These are phyloP conservation scores for Pomacea maculata DNA, from an alignment of 1,140 invertebrate genomes.

Conservation along the genomic window DNA sequence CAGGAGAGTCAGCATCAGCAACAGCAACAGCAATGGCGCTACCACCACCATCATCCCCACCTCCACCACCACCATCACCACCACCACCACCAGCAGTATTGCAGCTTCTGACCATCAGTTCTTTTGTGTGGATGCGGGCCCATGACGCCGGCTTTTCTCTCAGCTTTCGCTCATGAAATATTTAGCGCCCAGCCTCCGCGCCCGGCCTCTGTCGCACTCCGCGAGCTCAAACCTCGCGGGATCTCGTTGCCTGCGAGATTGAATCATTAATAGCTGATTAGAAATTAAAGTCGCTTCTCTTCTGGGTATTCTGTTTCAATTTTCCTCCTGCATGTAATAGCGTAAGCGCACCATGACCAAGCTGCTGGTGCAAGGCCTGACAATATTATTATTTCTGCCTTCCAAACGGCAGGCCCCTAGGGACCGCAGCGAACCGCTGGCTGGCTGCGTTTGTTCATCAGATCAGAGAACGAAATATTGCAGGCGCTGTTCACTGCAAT, in stretches of 20 bases:
- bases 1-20: too few species aligned
- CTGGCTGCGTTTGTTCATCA: constrained; percentile 5
- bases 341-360: not conserved
- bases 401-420: not conserved
- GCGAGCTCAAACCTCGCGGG: constrained; percentile 29
- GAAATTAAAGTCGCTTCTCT: constrained; percentile 31
- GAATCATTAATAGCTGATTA: constrained; percentile 35
- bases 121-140: too few species aligned
- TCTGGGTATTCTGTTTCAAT: constrained; percentile 24
- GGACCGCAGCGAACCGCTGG: not conserved
- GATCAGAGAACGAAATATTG: not conserved
- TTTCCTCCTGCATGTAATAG: constrained; percentile 23
- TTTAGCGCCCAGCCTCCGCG: constrained; percentile 20
- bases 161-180: constrained; percentile 15
- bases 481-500: not conserved
- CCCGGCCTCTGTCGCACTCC: constrained; percentile 22
- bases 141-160: too few species aligned
- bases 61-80: too few species aligned
- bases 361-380: constrained; percentile 5
- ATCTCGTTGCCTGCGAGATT: constrained; percentile 27
- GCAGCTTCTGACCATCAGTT: too few species aligned
- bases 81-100: too few species aligned
- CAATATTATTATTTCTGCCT: constrained; percentile 20
- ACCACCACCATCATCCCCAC: too few species aligned
- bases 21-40: too few species aligned